Evolutionary conservation across 1,140 invertebrate species (phyloP).

Genomic region (Triops longicaudatus): DNA sequence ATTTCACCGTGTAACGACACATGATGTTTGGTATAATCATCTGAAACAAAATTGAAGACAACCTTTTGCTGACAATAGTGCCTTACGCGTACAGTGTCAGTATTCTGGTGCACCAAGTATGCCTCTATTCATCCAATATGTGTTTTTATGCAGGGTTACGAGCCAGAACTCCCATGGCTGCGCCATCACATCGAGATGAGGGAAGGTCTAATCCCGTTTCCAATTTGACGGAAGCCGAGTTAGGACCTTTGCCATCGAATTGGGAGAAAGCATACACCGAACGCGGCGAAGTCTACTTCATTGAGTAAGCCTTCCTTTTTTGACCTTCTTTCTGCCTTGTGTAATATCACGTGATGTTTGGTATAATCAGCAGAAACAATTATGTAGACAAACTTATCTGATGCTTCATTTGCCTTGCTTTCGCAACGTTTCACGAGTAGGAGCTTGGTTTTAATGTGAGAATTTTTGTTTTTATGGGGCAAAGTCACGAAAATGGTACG

Average conservation of each 20-base stretch:
- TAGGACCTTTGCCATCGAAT: slow-evolving; percentile 85
- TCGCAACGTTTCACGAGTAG: no score
- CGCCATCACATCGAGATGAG: slow-evolving; percentile 16
- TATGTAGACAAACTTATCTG: background rate
- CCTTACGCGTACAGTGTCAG: no score
- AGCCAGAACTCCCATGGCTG: slow-evolving; percentile 28
- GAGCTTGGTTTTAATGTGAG: no score
- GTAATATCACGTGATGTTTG: background rate
- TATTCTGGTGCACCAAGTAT: no score
- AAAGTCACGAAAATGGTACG: slow-evolving; percentile 82
- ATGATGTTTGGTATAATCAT: no score
- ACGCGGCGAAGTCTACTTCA: slow-evolving; percentile 93
- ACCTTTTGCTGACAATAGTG: no score
- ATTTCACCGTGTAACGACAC: background rate
- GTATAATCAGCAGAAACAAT: slow-evolving; percentile 9
- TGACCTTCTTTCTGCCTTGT: background rate
- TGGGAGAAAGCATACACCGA: slow-evolving; percentile 97
- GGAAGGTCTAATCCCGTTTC: slow-evolving; percentile 25
- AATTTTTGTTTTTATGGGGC: slow-evolving; percentile 34
- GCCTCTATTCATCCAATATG: background rate
- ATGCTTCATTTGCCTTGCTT: background rate
- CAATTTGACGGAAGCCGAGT: slow-evolving; percentile 40
- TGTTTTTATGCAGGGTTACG: slow-evolving; percentile 2
- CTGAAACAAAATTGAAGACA: no score
- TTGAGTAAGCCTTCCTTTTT: slow-evolving; percentile 70